Evolutionary conservation across 2,888 invertebrate species (phyloP), one percentile per base, ranked within the genome.

Genomic region (Athalia circularis): DNA sequence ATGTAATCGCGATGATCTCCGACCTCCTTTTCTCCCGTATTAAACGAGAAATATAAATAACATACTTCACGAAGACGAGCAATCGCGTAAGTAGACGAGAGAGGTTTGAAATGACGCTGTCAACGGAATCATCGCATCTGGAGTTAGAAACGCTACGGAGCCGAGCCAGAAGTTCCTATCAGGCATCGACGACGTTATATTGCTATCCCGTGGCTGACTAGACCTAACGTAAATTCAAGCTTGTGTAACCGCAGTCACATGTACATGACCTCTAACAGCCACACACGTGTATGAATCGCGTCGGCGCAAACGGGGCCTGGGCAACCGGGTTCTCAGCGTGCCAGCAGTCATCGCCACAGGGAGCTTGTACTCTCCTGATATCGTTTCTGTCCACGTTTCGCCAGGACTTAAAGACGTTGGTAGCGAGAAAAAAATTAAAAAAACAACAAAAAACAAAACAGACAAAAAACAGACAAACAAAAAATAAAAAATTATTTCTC

Each of bases 181-280:
- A 76, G 77, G 77, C 80, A 79, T 80, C 79, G 72, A 72, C 61
- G 62, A 50, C 52, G 72, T 77, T 79, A 68, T 68, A 68, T 13
- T 29, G 29, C 29, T 29, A 29, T 29, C 29, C 29, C 29, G 29
- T 29, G 29, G 29, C 65, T 54, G 50, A 15, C 68, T 68, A 29
- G 15, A 15, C 54, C 15, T 52, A 68, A 4, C 68, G 68, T 68
- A 68, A 45, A 50, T 68, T 13, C 54, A 43, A 68, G 68, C 68
- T 67, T 68, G 68, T 68, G 68, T 54, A 68, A 68, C 68, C 52
- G 6, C 11, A 52, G 54, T 54, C 50, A 50, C 68, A 68, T 54
- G 15, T 11, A 52, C 11, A 29, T 68, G 11, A 52, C 54, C 29
- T 29, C 29, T 2, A 29, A 29, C 29, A 68, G 52, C 54, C 68